phyloP scores from a whole-genome alignment of 2,113 vertebrate species.

The Tachycineta bicolor region DNA sequence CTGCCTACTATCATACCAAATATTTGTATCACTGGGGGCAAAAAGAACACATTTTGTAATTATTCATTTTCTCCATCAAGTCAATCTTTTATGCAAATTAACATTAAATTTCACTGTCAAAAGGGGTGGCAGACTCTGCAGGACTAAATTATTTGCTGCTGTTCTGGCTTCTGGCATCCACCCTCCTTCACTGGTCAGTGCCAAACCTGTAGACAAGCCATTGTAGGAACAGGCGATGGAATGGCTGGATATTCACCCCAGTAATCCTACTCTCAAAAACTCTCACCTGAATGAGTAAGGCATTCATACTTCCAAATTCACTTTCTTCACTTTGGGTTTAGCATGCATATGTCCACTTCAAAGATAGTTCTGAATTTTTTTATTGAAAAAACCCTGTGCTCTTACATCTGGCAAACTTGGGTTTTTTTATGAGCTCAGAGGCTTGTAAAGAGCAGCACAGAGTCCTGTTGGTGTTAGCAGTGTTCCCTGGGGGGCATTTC shows the following conservation, averaged over 20 bases:
- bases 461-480: neutral
- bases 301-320: neutral
- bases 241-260: neutral
- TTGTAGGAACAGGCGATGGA: neutral
- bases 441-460: neutral
- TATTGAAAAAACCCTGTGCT: neutral
- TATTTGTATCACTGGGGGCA: neutral
- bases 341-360: neutral
- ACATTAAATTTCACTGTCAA: neutral
- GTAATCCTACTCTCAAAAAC: neutral
- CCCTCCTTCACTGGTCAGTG: neutral
- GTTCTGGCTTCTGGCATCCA: neutral
- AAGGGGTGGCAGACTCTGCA: neutral
- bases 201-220: neutral
- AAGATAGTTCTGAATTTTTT: neutral
- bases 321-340: neutral
- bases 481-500: neutral
- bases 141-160: neutral
- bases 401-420: neutral
- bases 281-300: rapidly evolving
- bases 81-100: neutral
- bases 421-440: neutral
- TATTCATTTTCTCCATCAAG: neutral
- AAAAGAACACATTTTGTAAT: neutral
- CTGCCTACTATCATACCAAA: neutral